phyloP scores from a whole-genome alignment of 2,797 vertebrate genomes.

The Cryptoblepharus egeriae region DNA sequence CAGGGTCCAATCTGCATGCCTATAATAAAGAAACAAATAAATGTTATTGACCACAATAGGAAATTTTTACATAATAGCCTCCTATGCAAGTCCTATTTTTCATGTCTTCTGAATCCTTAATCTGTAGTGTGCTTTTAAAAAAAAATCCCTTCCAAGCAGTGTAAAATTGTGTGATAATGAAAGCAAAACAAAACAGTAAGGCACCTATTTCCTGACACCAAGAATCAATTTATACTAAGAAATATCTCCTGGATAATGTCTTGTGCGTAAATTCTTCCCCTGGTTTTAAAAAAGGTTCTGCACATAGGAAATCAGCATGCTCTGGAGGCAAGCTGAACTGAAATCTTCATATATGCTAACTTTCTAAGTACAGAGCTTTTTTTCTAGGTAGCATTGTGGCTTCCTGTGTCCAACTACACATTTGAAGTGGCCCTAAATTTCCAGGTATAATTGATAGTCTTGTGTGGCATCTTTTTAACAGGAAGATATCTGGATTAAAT shows the following conservation, averaged over 20 bases:
- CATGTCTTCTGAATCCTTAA: not conserved
- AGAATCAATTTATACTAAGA: not conserved
- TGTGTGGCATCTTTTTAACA: not conserved
- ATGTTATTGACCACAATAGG: not conserved
- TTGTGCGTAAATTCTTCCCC: not conserved
- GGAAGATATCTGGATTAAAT: no score
- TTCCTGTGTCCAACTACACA: no score
- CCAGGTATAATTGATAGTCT: not conserved
- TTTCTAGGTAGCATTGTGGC: not conserved
- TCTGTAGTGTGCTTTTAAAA: not conserved
- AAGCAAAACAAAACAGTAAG: not conserved
- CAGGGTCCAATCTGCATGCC: constrained; percentile 76
- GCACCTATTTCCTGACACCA: not conserved
- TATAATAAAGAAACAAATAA: constrained; percentile 56
- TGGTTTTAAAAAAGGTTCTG: not conserved
- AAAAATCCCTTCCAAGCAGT: not conserved
- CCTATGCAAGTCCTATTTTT: not conserved
- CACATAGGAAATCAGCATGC: not conserved
- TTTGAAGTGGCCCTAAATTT: not conserved
- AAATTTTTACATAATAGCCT: not conserved
- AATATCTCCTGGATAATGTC: not conserved
- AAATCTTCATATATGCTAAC: not conserved
- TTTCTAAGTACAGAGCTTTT: not conserved
- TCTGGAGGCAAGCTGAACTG: not conserved
- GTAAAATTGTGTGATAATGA: not conserved